Evolutionary conservation across 2,113 vertebrate genomes (phyloP), one percentile per base, ranked within the genome.

Genomic region (Ammodytes dubius): DNA sequence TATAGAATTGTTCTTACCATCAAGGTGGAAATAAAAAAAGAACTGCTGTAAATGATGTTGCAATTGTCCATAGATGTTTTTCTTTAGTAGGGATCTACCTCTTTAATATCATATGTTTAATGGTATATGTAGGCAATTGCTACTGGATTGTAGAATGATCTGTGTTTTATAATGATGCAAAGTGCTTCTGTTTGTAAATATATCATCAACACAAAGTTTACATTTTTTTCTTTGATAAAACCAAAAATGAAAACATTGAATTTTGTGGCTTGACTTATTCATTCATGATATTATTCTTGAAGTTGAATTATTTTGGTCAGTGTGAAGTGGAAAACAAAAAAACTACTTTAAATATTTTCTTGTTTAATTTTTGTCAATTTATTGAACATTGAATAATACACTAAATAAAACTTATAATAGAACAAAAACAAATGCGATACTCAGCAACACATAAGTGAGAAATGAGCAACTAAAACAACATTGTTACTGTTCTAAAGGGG

Each of bases 191-290:
- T 73, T 17, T 70, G 37, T 81, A 45, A 1, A 27, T n/a, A 37
- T 6, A 53, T 61, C 37, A 70, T 52, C 7, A 12, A 15, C 27
- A 61, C 8, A 72, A 65, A 49, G 2, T 2, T 61, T n/a, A 67
- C 42, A 12, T 66, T 84, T 87, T 77, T 40, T 66, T 84, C 84
- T 77, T 40, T 61, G 84, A 82, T 82, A 84, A 87, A 86, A 79
- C 19, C 0, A 45, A 43, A 72, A 72, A n/a, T 35, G 0, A 47
- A 84, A 79, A 40, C 1, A 7, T 42, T 14, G n/a, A 19, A 13
- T 64, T n/a, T 19, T 45, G 45, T 3, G 42, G 40, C 43, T 59
- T 52, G 15, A 12, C 1, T 3, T 19, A 14, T 56, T 54, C n/a
- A 10, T 50, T 70, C 12, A 40, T 14, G 17, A 27, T 27, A 66